A percentile compares a stretch with the other conserved stretches of the same genome.
Conservation (phyloP, 2,113 vertebrate genomes). For the Thunnus thynnus region DNA sequence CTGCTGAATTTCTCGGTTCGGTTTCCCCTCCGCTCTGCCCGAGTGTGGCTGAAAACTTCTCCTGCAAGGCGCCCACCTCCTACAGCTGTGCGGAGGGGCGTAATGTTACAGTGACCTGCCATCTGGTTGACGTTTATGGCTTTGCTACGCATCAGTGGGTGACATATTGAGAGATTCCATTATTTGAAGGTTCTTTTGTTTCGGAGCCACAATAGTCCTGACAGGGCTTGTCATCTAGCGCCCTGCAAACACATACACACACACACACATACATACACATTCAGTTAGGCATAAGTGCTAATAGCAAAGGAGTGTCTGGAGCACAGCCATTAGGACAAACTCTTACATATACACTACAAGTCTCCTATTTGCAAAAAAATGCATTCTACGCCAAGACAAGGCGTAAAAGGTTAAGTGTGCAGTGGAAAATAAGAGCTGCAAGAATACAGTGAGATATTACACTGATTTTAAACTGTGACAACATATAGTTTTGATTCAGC, state of each 20-base stretch:
- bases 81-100: slow-evolving; percentile 9
- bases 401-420: slow-evolving; percentile 8
- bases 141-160: slow-evolving; percentile 67
- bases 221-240: slow-evolving; percentile 74
- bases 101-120: slow-evolving; percentile 50
- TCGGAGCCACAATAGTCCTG: slow-evolving; percentile 68
- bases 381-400: slow-evolving; percentile 11
- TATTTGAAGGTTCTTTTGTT: slow-evolving; percentile 73
- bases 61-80: slow-evolving; percentile 22
- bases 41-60: slow-evolving; percentile 1
- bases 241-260: slow-evolving; percentile 42
- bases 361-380: background rate
- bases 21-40: no score
- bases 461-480: slow-evolving; percentile 11
- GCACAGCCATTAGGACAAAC: slow-evolving; percentile 33
- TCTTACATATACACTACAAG: background rate
- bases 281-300: slow-evolving; percentile 10
- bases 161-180: slow-evolving; percentile 71
- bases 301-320: slow-evolving; percentile 53
- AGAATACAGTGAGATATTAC: background rate
- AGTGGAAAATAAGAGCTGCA: slow-evolving; percentile 23
- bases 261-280: background rate
- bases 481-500: background rate
- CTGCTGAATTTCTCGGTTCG: background rate
- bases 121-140: slow-evolving; percentile 72